phyloP scores from a whole-genome alignment of 2,797 vertebrate species.

The Tachyglossus aculeatus region DNA sequence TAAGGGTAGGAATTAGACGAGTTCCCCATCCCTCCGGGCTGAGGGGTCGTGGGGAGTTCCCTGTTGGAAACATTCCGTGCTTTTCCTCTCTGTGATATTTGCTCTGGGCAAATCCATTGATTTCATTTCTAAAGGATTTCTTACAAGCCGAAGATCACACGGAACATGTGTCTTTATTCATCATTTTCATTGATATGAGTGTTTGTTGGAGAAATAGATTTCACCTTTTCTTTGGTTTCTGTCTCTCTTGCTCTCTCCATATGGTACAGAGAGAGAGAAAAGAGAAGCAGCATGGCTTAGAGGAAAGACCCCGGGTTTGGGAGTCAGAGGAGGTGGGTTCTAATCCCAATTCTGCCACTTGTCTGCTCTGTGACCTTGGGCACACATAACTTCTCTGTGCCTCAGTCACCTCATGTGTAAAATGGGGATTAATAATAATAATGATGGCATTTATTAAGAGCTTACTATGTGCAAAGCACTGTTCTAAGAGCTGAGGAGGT shows the following conservation, averaged over 20 bases:
- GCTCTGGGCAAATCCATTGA: constrained; percentile 65
- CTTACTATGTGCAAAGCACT: too few relatives aligned
- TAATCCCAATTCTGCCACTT: background rate
- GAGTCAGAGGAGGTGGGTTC: constrained; percentile 16
- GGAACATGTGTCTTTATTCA: constrained; percentile 50
- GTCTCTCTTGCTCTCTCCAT: constrained; percentile 30
- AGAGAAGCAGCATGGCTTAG: constrained; percentile 5
- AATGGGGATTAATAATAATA: too few relatives aligned
- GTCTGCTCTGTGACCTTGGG: background rate
- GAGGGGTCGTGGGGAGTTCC: too few relatives aligned
- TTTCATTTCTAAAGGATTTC: constrained; percentile 66
- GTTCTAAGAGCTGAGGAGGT: too few relatives aligned
- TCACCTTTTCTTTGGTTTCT: constrained; percentile 57
- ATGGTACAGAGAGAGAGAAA: constrained; percentile 5
- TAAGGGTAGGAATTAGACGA: too few relatives aligned
- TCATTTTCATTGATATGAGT: constrained; percentile 59
- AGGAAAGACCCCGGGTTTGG: background rate
- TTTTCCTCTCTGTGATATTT: constrained; percentile 64
- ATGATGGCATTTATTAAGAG: too few relatives aligned
- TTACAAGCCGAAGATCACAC: constrained; percentile 52
- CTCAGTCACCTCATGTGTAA: background rate
- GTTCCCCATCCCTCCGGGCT: too few relatives aligned
- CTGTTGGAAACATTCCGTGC: too few relatives aligned
- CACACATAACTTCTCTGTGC: background rate
- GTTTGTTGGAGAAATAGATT: constrained; percentile 61